Evolutionary conservation across 2,797 vertebrate genomes (phyloP).

Genomic region (Neosalanx taihuensis): DNA sequence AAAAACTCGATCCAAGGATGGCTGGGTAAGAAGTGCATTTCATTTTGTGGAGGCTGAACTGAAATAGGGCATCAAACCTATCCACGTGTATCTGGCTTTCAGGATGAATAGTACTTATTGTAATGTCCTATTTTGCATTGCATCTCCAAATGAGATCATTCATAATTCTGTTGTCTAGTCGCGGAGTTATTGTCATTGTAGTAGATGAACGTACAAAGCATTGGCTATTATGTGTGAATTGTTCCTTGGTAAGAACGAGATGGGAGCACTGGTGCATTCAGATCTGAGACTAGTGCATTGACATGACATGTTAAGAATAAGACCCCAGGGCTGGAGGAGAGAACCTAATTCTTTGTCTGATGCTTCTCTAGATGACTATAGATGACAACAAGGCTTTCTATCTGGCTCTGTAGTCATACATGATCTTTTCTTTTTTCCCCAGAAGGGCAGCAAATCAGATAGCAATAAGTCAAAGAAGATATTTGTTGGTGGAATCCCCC

Average conservation of each 20-base stretch:
- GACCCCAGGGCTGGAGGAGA: constrained; percentile 64
- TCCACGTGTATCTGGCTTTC: constrained; percentile 22
- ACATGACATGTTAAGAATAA: constrained; percentile 73
- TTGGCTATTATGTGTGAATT: constrained; percentile 7
- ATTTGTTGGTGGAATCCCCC: constrained; percentile 99
- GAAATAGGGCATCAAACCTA: constrained; percentile 27
- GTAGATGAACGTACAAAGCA: constrained; percentile 38
- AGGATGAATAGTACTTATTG: constrained; percentile 29
- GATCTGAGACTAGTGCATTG: constrained; percentile 68
- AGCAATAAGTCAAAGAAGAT: constrained; percentile 99
- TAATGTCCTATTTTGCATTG: constrained; percentile 27
- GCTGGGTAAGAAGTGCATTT: constrained; percentile 87
- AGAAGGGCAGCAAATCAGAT: constrained; percentile 97
- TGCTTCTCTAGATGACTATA: constrained; percentile 67
- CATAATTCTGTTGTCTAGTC: constrained; percentile 32
- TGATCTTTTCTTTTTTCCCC: constrained; percentile 65
- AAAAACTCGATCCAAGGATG: constrained; percentile 92
- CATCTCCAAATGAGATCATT: constrained; percentile 45
- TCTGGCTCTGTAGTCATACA: constrained; percentile 61
- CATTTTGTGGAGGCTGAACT: constrained; percentile 38
- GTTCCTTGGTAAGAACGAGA: constrained; percentile 41
- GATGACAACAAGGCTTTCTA: constrained; percentile 53
- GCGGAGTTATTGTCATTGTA: constrained; percentile 35
- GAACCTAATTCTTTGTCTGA: constrained; percentile 66
- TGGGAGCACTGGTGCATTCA: constrained; percentile 54